These are phyloP conservation scores for Dorcus hopei DNA, from an alignment of 2,888 invertebrate species.

Conservation along the genomic window DNA sequence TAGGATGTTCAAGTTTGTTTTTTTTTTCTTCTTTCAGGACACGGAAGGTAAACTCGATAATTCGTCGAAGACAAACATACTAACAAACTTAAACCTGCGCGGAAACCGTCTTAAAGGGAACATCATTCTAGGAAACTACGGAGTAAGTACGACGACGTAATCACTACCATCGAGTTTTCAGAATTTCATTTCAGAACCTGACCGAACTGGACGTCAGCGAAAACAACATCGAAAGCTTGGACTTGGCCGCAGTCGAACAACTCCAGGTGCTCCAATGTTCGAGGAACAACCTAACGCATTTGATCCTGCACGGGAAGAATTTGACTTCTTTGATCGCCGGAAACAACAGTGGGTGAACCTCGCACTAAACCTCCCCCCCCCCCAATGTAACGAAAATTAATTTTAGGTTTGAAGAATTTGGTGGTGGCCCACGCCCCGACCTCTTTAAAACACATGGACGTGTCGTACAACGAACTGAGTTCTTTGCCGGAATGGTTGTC, in stretches of 20 bases:
- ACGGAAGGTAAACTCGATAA: conserved; percentile 42
- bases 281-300: conserved; percentile 70
- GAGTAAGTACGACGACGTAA: conserved; percentile 56
- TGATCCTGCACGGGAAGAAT: conserved; percentile 75
- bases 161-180: conserved; percentile 2
- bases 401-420: conserved; percentile 58
- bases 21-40: conserved; percentile 36
- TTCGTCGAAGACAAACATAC: conserved; percentile 47
- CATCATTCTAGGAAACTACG: conserved; percentile 81
- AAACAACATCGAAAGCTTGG: conserved; percentile 78
- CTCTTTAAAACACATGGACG: conserved; percentile 71
- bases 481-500: conserved; percentile 75
- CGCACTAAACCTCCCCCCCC: too few species aligned
- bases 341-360: conserved; percentile 68
- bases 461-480: conserved; percentile 73
- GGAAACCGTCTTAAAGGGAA: conserved; percentile 78
- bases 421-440: conserved; percentile 67
- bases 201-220: conserved; percentile 81
- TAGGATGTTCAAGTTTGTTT: neutral
- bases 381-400: neutral
- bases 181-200: conserved; percentile 61
- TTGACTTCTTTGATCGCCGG: conserved; percentile 75
- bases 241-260: conserved; percentile 74
- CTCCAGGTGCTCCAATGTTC: conserved; percentile 75
- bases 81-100: conserved; percentile 72